Evolutionary conservation across 2,113 vertebrate species (phyloP), one percentile per base, ranked within the genome.

Genomic region (Monarcha castaneiventris): DNA sequence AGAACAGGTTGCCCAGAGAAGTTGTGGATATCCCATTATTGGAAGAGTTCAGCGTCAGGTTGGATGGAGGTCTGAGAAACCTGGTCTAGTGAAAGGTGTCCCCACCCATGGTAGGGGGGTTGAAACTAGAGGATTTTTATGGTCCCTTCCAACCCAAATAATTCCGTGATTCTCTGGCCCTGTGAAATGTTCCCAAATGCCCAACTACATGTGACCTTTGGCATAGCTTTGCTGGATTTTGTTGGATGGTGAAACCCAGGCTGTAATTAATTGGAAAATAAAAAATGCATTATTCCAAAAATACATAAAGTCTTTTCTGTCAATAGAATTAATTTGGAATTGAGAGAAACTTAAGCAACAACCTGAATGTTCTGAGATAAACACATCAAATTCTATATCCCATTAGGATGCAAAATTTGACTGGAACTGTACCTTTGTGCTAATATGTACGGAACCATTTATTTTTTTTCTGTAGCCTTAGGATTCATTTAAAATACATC

Each of bases 401-500:
- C 4, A 12, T 68, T 63, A 80, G 4, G 46, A 35, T 62, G 12
- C 27, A 44, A 46, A 87, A 20, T n/a, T 56, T 94, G 23, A 44
- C 54, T 41, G 73, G 72, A 59, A 68, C 21, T 39, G 33, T 27
- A 52, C 30, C 37, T 93, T 92, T 93, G n/a, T 72, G 35, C 59
- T 93, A 54, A 49, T 75, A 63, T 69, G 10, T 89, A 87, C 9
- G 10, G 32, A 93, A 30, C 32, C 18, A 39, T 51, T 25, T n/a
- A n/a, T n/a, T 46, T 62, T 22, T 63, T 75, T 77, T 82, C 43
- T 62, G 7, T 83, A 82, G 52, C 52, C 25, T 79, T 95, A 80
- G 30, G 32, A 87, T 64, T 96, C 1, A 71, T 93, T 95, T 96
- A n/a, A 97, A 97, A 94, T 93, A 33, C 35, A 37, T 94, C 85